Evolutionary conservation across 2,113 vertebrate genomes (phyloP), one percentile per base, ranked within the genome.

Genomic region (Melanocharis versteri): DNA sequence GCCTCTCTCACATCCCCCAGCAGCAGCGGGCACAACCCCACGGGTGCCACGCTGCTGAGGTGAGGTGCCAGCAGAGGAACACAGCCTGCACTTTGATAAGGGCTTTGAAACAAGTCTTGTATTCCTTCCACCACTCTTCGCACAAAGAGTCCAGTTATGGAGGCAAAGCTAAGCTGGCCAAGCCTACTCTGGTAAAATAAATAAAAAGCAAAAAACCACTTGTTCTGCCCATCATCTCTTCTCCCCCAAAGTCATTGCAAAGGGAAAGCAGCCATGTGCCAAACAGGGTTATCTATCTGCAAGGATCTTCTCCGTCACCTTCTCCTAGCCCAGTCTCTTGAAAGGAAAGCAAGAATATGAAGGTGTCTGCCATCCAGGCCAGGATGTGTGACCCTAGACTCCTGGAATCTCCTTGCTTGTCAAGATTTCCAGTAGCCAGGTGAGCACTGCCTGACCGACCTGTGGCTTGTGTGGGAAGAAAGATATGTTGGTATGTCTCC

Each of bases 61-160:
- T 27, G 37, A 33, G 16, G 14, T n/a, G 37, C 68, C 35, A 80
- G 37, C 61, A 61, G 71, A 72, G 80, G 91, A 97, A 96, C 51
- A 23, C 81, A 57, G 82, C 39, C 91, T 66, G 56, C 3, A 20
- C 15, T 91, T 80, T 77, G 80, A 53, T 39, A 87, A 94, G 45
- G 84, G 73, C 76, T 95, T 85, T 91, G 66, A 83, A 95, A 83
- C 39, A 65, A 69, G 15, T 19, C 71, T 58, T 22, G 1, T 31
- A 54, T 69, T 75, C n/a, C 39, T 79, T 26, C 19, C 48, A 23
- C 2, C 4, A 24, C 2, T n/a, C 19, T 47, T 58, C 72, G 60
- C 65, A 10, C 57, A 88, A 64, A 86, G 48, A 69, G 69, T 78
- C 81, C 95, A 92, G 93, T 94, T 73, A 57, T 15, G 35, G 35